Evolutionary conservation across 2,888 invertebrate genomes (phyloP).

Genomic region (Synergus gifuensis): DNA sequence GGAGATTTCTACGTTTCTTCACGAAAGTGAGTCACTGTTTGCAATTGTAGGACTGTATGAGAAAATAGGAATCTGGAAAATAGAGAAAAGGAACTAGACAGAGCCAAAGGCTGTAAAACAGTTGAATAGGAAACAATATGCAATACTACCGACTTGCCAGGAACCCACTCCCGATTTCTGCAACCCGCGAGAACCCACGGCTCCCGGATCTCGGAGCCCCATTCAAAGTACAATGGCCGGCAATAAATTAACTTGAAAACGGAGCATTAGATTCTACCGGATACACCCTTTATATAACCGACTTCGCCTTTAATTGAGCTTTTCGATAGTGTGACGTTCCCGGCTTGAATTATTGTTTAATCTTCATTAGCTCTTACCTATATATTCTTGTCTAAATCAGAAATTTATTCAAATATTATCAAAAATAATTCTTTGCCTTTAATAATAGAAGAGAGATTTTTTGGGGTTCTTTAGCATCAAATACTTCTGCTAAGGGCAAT

Average conservation of each 20-base stretch:
- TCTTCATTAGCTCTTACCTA: neutral
- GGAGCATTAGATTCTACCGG: slow-evolving; percentile 65
- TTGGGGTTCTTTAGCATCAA: too few species aligned
- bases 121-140: slow-evolving; percentile 63
- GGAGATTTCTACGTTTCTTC: slow-evolving; percentile 4
- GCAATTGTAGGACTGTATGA: neutral
- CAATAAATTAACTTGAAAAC: slow-evolving; percentile 65
- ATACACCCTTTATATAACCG: slow-evolving; percentile 65
- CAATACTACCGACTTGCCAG: slow-evolving; percentile 48
- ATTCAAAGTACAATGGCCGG: slow-evolving; percentile 62
- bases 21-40: neutral
- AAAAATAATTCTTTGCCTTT: neutral
- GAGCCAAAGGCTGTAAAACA: slow-evolving; percentile 56
- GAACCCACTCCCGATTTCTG: slow-evolving; percentile 27
- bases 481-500: too few species aligned
- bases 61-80: slow-evolving; percentile 10
- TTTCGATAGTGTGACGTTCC: slow-evolving; percentile 59
- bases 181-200: slow-evolving; percentile 29
- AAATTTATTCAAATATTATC: neutral
- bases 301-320: slow-evolving; percentile 62
- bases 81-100: slow-evolving; percentile 40
- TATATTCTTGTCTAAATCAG: neutral
- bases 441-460: too few species aligned
- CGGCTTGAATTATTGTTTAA: slow-evolving; percentile 45
- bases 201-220: slow-evolving; percentile 41